These are phyloP conservation scores for Chloroceryle inda DNA, from an alignment of 2,797 vertebrate species.

Conservation along the genomic window DNA sequence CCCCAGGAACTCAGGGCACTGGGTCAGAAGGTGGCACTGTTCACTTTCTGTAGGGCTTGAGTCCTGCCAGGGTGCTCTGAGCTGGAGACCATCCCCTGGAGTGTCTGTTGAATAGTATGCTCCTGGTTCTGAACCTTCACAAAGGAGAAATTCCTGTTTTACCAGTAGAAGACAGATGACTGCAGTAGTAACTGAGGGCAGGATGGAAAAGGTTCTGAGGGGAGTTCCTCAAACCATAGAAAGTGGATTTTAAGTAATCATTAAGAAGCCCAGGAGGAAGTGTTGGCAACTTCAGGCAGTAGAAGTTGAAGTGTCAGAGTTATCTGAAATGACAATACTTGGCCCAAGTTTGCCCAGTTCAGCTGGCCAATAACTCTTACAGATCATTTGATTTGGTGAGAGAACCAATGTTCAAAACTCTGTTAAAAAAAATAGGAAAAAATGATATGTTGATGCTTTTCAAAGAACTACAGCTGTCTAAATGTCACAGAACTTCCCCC, in stretches of 20 bases:
- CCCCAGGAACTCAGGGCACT: background rate
- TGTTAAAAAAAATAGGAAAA: background rate
- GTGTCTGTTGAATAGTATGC: background rate
- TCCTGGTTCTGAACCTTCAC: background rate
- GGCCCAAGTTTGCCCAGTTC: background rate
- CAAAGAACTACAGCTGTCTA: background rate
- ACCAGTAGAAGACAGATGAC: background rate
- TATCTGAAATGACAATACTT: background rate
- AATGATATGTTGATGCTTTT: background rate
- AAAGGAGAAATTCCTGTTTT: background rate
- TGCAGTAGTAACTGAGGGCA: background rate
- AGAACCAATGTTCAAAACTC: background rate
- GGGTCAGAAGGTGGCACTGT: slow-evolving; percentile 40
- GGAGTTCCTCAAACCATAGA: background rate
- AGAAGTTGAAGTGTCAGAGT: background rate
- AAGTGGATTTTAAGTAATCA: background rate
- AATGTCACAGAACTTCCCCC: background rate
- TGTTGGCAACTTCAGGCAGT: background rate
- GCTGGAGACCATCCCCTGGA: background rate
- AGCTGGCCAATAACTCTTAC: background rate
- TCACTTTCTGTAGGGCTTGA: background rate
- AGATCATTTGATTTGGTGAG: background rate
- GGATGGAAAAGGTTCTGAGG: background rate
- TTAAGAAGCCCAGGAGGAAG: background rate
- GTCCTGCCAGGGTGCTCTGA: background rate